phyloP scores from a whole-genome alignment of 2,888 invertebrate genomes.

The Pachliopta kotzebuea region DNA sequence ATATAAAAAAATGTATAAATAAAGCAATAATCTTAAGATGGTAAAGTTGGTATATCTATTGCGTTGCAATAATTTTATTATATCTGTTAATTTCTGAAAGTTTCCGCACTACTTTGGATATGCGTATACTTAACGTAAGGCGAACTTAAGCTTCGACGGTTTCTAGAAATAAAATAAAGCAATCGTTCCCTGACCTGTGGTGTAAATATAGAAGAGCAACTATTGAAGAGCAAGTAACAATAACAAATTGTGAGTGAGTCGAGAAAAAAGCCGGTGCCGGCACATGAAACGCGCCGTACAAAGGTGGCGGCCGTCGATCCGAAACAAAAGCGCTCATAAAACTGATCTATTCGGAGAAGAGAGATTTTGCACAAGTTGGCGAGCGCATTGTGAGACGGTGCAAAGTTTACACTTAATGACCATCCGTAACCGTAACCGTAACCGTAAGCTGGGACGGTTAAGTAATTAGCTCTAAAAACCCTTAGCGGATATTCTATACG shows the following conservation, averaged over 20 bases:
- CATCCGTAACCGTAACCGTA: background rate
- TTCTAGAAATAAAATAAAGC: too few relatives aligned
- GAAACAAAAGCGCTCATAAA: constrained; percentile 66
- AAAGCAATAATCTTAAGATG: too few relatives aligned
- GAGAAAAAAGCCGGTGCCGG: constrained; percentile 41
- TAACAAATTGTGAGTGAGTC: constrained; percentile 37
- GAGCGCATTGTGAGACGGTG: constrained; percentile 22
- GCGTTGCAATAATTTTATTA: too few relatives aligned
- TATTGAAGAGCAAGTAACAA: constrained; percentile 29
- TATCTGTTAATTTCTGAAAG: too few relatives aligned
- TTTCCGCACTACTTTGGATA: too few relatives aligned
- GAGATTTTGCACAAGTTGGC: constrained; percentile 66
- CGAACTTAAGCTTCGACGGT: too few relatives aligned
- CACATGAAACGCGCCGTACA: constrained; percentile 49
- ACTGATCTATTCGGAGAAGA: constrained; percentile 64
- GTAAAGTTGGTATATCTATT: too few relatives aligned
- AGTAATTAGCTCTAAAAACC: constrained; percentile 15
- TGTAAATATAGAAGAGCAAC: background rate
- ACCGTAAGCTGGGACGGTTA: constrained; percentile 20
- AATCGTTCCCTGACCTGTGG: too few relatives aligned
- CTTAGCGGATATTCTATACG: background rate
- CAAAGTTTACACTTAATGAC: constrained; percentile 28
- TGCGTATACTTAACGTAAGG: too few relatives aligned
- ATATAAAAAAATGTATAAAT: too few relatives aligned
- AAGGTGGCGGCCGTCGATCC: constrained; percentile 40